phyloP scores from a whole-genome alignment of 2,888 invertebrate species.

The Drosophila incognita region DNA sequence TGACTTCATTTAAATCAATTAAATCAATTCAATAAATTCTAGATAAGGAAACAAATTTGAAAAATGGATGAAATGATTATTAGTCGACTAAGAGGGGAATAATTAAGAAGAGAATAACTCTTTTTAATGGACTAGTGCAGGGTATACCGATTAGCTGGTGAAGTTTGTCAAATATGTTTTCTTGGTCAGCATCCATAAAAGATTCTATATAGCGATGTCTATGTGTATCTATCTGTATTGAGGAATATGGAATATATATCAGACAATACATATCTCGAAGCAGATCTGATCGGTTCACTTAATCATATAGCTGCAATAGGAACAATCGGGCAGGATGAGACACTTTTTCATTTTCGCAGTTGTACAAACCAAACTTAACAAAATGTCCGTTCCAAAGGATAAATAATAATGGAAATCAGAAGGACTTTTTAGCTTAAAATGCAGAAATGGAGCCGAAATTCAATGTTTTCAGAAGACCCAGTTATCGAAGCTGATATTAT shows the following conservation, averaged over 20 bases:
- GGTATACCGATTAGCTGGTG: background rate
- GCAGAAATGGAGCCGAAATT: background rate
- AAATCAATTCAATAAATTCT: background rate
- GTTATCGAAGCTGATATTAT: background rate
- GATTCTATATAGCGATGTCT: background rate
- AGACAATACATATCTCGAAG: too few species aligned
- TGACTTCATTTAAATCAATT: background rate
- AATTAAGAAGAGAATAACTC: background rate
- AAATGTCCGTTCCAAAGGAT: too few species aligned
- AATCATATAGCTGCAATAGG: accelerated
- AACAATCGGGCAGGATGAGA: too few species aligned
- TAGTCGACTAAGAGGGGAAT: too few species aligned
- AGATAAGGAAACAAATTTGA: background rate
- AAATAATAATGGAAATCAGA: background rate
- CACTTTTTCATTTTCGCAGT: too few species aligned
- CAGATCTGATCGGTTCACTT: too few species aligned
- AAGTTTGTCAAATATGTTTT: background rate
- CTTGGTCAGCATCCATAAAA: background rate
- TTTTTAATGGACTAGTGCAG: background rate
- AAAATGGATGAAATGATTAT: background rate
- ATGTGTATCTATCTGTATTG: background rate
- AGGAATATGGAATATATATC: too few species aligned
- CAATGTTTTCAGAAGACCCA: background rate
- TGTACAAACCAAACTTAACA: too few species aligned
- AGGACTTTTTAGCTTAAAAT: background rate